Evolutionary conservation across 2,797 vertebrate species (phyloP).

Genomic region (Hydrocynus forskahlii): DNA sequence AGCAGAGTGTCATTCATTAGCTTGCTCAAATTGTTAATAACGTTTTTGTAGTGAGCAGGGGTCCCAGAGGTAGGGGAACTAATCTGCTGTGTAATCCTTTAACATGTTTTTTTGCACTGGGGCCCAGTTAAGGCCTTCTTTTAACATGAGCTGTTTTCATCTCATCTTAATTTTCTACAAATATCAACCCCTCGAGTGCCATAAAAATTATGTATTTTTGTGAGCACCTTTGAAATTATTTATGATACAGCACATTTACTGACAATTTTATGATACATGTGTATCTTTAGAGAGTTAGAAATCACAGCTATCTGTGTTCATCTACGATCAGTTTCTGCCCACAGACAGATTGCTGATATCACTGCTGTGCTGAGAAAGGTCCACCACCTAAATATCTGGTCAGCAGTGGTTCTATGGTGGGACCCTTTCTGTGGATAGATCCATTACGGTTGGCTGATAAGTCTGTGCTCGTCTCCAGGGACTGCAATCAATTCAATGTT

Average conservation of each 20-base stretch:
- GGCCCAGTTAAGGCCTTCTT: not conserved
- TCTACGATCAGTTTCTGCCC: too few species aligned
- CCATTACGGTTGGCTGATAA: too few species aligned
- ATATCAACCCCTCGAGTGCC: not conserved
- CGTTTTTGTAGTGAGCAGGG: constrained; percentile 22
- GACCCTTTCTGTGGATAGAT: too few species aligned
- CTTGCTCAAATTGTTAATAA: constrained; percentile 18
- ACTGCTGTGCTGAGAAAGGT: too few species aligned
- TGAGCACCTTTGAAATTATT: not conserved
- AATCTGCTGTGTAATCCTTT: not conserved
- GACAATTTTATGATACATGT: not conserved
- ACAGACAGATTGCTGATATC: too few species aligned
- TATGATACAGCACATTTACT: not conserved
- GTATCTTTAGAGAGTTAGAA: too few species aligned
- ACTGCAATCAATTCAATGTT: too few species aligned
- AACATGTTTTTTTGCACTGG: constrained; percentile 5
- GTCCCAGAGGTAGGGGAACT: not conserved
- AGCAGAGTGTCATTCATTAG: constrained; percentile 30
- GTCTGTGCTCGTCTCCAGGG: too few species aligned
- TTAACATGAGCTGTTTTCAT: not conserved
- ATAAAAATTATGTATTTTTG: not conserved
- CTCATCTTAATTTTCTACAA: not conserved
- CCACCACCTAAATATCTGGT: too few species aligned
- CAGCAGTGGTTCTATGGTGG: too few species aligned
- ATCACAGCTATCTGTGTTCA: too few species aligned